phyloP scores from a whole-genome alignment of 2,113 vertebrate genomes.

The Eulemur rufifrons region DNA sequence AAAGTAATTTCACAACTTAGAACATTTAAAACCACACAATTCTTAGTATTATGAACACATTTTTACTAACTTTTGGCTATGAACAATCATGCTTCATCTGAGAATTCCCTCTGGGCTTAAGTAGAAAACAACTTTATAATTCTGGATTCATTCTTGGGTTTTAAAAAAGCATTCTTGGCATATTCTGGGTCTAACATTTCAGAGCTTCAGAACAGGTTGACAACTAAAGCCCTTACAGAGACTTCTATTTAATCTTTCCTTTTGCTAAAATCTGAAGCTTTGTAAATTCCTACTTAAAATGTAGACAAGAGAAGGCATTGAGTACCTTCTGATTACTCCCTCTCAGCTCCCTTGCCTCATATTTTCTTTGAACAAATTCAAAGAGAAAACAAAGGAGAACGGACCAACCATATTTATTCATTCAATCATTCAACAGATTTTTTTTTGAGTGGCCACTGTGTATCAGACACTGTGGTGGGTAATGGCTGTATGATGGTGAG shows the following conservation, averaged over 20 bases:
- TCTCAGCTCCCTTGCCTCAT: not conserved
- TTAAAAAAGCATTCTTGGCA: not conserved
- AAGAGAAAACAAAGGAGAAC: conserved; percentile 30
- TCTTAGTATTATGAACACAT: conserved; percentile 9
- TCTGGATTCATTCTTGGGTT: conserved; percentile 30
- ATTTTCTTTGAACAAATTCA: conserved; percentile 32
- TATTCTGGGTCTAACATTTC: conserved; percentile 12
- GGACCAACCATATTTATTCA: not conserved
- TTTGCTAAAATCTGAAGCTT: conserved; percentile 50
- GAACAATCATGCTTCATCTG: conserved; percentile 40
- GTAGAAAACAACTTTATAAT: conserved; percentile 36
- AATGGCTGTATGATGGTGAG: not conserved
- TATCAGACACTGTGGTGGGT: not conserved
- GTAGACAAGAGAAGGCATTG: not conserved
- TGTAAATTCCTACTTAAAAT: conserved; percentile 48
- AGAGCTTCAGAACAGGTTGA: conserved; percentile 19
- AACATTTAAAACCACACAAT: conserved; percentile 18
- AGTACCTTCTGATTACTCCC: conserved; percentile 9
- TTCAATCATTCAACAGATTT: not conserved
- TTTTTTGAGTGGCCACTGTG: not conserved
- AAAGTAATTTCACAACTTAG: conserved; percentile 19
- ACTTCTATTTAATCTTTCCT: conserved; percentile 46
- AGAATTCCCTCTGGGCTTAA: conserved; percentile 16
- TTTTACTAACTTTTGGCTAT: conserved; percentile 16
- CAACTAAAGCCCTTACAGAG: conserved; percentile 36